Percentiles rank a stretch among this genome's conserved stretches.
These are phyloP conservation scores for Lamproptera curius DNA, from an alignment of 2,888 invertebrate genomes.

Conservation along the genomic window DNA sequence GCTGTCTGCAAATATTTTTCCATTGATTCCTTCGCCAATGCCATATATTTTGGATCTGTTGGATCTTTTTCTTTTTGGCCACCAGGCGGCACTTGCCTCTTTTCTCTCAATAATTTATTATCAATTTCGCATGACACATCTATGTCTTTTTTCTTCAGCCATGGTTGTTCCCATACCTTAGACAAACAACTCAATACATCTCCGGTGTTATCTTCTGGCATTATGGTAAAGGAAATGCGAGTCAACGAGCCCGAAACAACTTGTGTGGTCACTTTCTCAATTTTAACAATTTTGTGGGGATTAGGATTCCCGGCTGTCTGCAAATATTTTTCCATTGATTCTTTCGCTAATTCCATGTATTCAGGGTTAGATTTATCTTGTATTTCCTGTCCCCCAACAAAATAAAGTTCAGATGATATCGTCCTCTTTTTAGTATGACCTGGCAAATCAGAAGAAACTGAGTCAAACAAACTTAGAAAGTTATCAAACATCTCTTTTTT, in stretches of 20 bases:
- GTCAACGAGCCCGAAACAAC: conserved; percentile 56
- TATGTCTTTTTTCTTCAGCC: conserved; percentile 63
- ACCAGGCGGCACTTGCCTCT: conserved; percentile 23
- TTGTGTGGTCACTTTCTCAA: conserved; percentile 50
- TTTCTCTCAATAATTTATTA: conserved; percentile 6
- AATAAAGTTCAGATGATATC: conserved; percentile 41
- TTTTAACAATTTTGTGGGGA: conserved; percentile 33
- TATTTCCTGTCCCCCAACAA: conserved; percentile 43
- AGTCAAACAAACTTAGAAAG: conserved; percentile 59
- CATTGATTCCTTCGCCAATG: conserved; percentile 39
- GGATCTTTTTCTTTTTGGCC: conserved; percentile 24
- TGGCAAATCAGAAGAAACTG: conserved; percentile 43
- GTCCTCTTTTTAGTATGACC: conserved; percentile 37
- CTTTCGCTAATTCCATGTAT: conserved; percentile 33
- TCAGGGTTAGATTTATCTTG: conserved; percentile 34
- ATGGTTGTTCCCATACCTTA: conserved; percentile 76
- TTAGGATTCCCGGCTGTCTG: conserved; percentile 22
- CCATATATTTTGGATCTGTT: conserved; percentile 32
- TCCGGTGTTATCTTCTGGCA: conserved; percentile 38
- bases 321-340: conserved; percentile 35
- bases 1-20: conserved; percentile 30
- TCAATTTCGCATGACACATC: conserved; percentile 27
- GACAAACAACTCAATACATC: conserved; percentile 53
- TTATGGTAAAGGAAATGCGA: conserved; percentile 41
- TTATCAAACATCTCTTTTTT: conserved; percentile 67